A percentile compares a stretch with the other conserved stretches of the same genome.
Conservation (phyloP, 2,113 vertebrate genomes). For the Phrynosoma blainvillii region DNA sequence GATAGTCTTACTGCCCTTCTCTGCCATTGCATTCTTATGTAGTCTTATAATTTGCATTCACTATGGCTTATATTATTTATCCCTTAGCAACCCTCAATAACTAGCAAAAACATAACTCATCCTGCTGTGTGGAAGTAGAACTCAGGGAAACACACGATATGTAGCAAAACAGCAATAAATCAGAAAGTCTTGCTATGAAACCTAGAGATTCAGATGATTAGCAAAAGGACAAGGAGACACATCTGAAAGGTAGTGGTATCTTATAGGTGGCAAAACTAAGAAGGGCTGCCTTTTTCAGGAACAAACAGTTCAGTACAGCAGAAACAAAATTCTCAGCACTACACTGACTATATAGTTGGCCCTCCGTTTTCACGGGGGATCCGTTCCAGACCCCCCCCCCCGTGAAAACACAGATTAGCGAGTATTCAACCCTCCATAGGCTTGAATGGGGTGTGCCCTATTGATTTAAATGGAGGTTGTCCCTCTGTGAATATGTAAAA, state of each 20-base stretch:
- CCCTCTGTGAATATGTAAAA: too few species aligned
- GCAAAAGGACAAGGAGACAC: constrained; percentile 6
- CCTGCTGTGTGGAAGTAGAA: constrained; percentile 26
- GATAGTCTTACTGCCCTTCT: constrained; percentile 11
- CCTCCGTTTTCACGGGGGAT: too few species aligned
- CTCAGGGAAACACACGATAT: background rate
- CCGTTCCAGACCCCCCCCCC: too few species aligned
- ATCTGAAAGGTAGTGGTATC: constrained; percentile 39
- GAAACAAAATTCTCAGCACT: background rate
- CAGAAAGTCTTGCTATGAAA: constrained; percentile 16
- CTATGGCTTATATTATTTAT: constrained; percentile 52
- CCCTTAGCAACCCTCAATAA: constrained; percentile 24
- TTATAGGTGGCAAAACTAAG: constrained; percentile 40
- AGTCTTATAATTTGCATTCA: constrained; percentile 35
- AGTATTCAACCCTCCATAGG: too few species aligned
- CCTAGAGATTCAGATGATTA: constrained; percentile 17
- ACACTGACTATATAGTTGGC: background rate
- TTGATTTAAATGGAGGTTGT: too few species aligned
- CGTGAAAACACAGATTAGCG: too few species aligned
- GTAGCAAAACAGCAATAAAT: constrained; percentile 15
- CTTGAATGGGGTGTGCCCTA: too few species aligned
- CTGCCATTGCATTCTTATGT: constrained; percentile 5
- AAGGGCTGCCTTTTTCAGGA: constrained; percentile 14
- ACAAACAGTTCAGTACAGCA: background rate
- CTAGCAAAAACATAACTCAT: constrained; percentile 41